Evolutionary conservation across 2,888 invertebrate species (phyloP), one percentile per base, ranked within the genome.

Genomic region (Fragum fragum): DNA sequence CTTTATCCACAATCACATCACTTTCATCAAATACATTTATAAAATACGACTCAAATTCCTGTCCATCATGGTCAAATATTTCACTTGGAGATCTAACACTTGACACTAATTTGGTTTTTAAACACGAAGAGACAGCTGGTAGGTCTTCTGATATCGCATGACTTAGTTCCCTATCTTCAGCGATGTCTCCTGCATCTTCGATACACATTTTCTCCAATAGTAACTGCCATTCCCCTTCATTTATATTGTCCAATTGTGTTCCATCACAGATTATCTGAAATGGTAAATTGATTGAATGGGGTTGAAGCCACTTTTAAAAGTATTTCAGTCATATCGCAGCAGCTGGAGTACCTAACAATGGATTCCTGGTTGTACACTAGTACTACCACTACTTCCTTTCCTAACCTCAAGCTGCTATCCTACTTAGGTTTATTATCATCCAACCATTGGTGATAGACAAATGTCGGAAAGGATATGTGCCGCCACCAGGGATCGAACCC

Each of bases 11-110:
- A 14, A n/a, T 39, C 28, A 57, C 36, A 42, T 57, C 69, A 14
- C 87, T 78, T 71, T 92, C 92, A n/a, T 91, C 90, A 73, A 92
- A 82, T 28, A 91, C 92, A 83, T 86, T 87, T 18, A 93, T 76
- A 76, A 89, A 91, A 78, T 87, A 90, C 5, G 91, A 74, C 16
- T 76, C 52, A n/a, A 90, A 80, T 7, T 26, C 63, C 2, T 5
- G 47, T 42, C n/a, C 1, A n/a, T 73, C n/a, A 14, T 42, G 1
- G 1, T 14, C 61, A 14, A 26, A 21, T 14, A 11, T n/a, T 16
- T 21, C 57, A 39, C 42, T 61, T 21, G 28, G 21, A 47, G 23
- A 47, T 57, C 18, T n/a, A 61, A 53, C 32, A 16, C 18, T 61
- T 29, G 18, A 61, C 47, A 68, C 72, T 26, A 42, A 47, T 28